Conservation (phyloP, 2,113 vertebrate species). For the Paralichthys olivaceus region DNA sequence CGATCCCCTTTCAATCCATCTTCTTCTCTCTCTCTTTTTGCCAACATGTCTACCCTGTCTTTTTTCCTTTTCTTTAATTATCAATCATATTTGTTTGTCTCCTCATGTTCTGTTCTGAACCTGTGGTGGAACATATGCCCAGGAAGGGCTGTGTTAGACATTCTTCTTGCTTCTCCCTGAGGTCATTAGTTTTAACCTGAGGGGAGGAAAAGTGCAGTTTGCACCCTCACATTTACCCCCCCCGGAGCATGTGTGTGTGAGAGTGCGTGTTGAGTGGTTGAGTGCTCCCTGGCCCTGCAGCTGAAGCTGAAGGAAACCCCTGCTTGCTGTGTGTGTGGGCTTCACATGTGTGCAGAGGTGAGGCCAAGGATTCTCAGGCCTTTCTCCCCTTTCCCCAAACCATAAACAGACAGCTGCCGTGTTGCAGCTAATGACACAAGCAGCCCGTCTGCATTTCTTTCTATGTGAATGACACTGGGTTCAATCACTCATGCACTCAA, state of each 20-base stretch:
- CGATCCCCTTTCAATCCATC: conserved; percentile 40
- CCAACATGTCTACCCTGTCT: conserved; percentile 32
- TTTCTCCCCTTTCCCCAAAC: not conserved
- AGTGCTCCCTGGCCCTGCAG: not conserved
- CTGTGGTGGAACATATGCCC: not conserved
- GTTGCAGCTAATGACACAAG: no score
- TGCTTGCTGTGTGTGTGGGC: not conserved
- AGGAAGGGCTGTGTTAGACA: not conserved
- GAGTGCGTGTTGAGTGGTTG: not conserved
- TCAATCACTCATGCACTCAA: no score
- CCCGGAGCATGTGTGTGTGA: not conserved
- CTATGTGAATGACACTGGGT: no score
- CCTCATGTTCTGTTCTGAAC: no score
- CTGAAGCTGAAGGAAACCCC: not conserved
- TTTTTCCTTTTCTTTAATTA: conserved; percentile 55
- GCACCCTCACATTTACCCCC: conserved; percentile 17
- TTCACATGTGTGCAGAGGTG: not conserved
- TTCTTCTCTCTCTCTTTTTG: conserved; percentile 6
- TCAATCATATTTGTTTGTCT: conserved; percentile 45
- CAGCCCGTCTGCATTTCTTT: no score
- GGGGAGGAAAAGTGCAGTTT: not conserved
- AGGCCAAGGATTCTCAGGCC: not conserved
- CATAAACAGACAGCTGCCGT: not conserved
- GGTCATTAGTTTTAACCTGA: conserved; percentile 16
- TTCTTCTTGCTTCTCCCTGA: not conserved